Base-by-base conservation (phyloP, 1,140 invertebrate species). In the Listronotus oregonensis region DNA sequence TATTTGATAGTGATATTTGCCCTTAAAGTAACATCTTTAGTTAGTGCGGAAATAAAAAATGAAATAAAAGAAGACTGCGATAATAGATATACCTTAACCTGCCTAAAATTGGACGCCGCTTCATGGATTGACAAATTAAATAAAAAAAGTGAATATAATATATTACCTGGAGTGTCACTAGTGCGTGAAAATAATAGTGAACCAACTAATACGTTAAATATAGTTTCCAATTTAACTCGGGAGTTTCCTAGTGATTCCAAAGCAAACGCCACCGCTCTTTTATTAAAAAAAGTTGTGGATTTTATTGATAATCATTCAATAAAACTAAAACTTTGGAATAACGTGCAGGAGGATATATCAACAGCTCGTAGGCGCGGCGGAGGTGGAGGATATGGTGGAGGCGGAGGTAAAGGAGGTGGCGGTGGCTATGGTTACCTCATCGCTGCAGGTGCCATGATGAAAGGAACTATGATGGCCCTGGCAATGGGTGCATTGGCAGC, bases 101-200 rank as follows among this genome's bases (percentile, higher is more conserved):
- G 91, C 71, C 78, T 92, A 11, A 92, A 92, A 75, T 80, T 92
- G 46, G 90, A 91, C 77, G 85, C 91, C 10, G 87, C 91, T n/a
- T 86, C 86, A 0, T 84, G 91, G 69, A 81, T 92, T 31, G 90
- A 92, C 69, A 87, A 86, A 66, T 73, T 92, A 1, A 87, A 86
- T 17, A 82, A 85, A 46, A 83, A 85, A 47, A 81, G 87, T 15
- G 82, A 87, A 69, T 78, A 86, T 15, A 83, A 83, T 52, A 81
- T 92, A 0, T 70, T 91, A 6, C 89, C 90, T 0, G 89, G 89
- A 49, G 81, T 92, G 0, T 87, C 84, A 51, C 83, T 92, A 15
- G 83, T 91, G 12, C 87, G 87, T 63, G 89, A 91, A 76, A 80
- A 81, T 50, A 80, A 82, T 8, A 81, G 80, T 8, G 82, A 77